phyloP scores from a whole-genome alignment of 2,113 vertebrate genomes.

The Trinectes maculatus region DNA sequence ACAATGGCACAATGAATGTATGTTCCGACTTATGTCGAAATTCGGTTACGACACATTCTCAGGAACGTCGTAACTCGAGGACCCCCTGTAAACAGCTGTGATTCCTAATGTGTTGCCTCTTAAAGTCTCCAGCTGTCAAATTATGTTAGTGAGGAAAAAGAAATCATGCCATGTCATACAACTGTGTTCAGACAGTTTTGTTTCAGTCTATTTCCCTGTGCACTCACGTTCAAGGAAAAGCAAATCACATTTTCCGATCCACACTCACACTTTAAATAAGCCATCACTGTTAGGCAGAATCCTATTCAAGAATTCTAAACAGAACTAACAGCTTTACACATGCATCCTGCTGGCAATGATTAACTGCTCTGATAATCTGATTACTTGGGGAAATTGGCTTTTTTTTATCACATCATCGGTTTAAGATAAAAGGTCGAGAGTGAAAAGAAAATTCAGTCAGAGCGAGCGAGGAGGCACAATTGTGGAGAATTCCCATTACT shows the following conservation, averaged over 20 bases:
- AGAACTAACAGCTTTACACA: conserved; percentile 25
- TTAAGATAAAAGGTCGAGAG: conserved; percentile 21
- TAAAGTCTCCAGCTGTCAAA: too few relatives aligned
- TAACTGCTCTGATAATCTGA: conserved; percentile 30
- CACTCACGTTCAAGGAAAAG: background rate
- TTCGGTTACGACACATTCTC: too few relatives aligned
- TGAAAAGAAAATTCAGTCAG: conserved; percentile 39
- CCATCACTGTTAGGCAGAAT: background rate
- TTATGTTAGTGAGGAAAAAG: too few relatives aligned
- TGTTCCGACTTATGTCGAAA: too few relatives aligned
- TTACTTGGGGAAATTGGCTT: conserved; percentile 30
- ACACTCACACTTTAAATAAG: conserved; percentile 7
- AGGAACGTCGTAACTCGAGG: too few relatives aligned
- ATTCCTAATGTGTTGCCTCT: too few relatives aligned
- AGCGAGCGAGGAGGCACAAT: conserved; percentile 34
- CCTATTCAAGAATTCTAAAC: conserved; percentile 20
- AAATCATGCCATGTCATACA: too few relatives aligned
- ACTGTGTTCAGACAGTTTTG: background rate
- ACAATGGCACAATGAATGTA: too few relatives aligned
- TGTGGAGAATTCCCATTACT: conserved; percentile 33
- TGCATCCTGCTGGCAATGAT: conserved; percentile 27
- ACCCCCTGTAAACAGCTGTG: too few relatives aligned
- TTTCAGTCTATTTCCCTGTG: background rate
- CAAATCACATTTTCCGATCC: background rate
- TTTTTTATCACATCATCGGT: conserved; percentile 29